Evolutionary conservation across 2,113 vertebrate genomes (phyloP).

Genomic region (Cynopterus brachyotis): DNA sequence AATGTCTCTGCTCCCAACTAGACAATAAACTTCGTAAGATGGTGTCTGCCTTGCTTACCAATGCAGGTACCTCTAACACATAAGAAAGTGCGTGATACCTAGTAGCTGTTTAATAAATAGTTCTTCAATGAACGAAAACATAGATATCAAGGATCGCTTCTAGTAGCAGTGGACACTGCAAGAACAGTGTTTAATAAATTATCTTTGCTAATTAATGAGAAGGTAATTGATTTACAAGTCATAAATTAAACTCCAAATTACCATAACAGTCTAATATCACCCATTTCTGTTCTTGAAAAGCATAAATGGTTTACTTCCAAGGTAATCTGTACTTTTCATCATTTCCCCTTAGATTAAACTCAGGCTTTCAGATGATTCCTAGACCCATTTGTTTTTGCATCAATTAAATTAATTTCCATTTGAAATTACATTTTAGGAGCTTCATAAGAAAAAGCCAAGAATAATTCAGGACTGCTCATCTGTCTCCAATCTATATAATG

Average conservation of each 20-base stretch:
- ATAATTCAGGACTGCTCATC: conserved; percentile 82
- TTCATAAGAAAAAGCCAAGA: conserved; percentile 81
- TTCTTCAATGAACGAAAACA: conserved; percentile 33
- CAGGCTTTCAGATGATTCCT: not conserved
- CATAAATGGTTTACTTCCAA: not conserved
- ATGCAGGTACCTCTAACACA: not conserved
- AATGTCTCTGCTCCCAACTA: not conserved
- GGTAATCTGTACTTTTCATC: not conserved
- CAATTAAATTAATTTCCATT: conserved; percentile 83
- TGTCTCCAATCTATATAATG: conserved; percentile 83
- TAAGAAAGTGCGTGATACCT: not conserved
- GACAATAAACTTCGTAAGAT: not conserved
- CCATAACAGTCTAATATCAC: not conserved
- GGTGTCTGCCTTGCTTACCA: not conserved
- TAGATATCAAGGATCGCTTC: not conserved
- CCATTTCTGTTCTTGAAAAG: conserved; percentile 24
- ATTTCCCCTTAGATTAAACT: conserved; percentile 1
- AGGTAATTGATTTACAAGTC: conserved; percentile 10
- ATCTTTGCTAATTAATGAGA: conserved; percentile 7
- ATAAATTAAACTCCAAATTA: not conserved
- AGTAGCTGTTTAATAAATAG: not conserved
- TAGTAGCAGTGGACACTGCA: not conserved
- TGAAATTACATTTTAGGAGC: conserved; percentile 81
- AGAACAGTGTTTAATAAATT: not conserved
- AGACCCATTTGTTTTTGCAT: conserved; percentile 81